Evolutionary conservation across 2,888 invertebrate genomes (phyloP), one percentile per base, ranked within the genome.

Genomic region (Aporophyla nigra): DNA sequence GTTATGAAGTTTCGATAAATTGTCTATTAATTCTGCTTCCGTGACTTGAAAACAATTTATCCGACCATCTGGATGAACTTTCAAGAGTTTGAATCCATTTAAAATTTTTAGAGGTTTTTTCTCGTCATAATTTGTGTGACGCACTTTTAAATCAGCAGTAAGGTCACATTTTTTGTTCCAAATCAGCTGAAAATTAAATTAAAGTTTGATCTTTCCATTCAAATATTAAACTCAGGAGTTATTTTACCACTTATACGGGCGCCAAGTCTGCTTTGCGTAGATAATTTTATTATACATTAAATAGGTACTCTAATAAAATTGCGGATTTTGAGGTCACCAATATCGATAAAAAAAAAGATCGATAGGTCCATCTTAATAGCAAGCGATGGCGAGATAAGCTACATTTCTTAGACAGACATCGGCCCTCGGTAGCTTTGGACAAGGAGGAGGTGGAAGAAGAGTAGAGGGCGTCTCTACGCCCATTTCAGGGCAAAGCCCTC

Each of bases 31-130:
- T 63, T 78, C 53, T 68, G 56, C 51, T 67, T 67, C 65, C 24
- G 53, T 58, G n/a, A 76, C 58, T 71, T 79, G 51, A 58, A 53
- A 63, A 79, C n/a, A 68, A 78, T 74, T 78, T 58, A 5, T 63
- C 19, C 46, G 63, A 40, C 21, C 53, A 46, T 68, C 63, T 46
- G 58, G 24, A 51, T 51, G 24, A 77, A 51, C 72, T 76, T 65
- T 58, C 33, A 54, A 40, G 14, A 24, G 14, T 51, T 58, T 9
- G 14, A 56, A 63, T 79, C 53, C 7, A 68, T 53, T 63, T 49
- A 56, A 63, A n/a, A 53, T 21, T 3, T 21, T 4, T 56, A 7
- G 12, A 53, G 10, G n/a, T 14, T 53, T 53, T 67, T 65, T 14
- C 5, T 21, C 24, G 19, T 24, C 5, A 7, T 46, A 61, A 73